Conservation (phyloP, 1,140 invertebrate species). For the Bathynomus jamesi region DNA sequence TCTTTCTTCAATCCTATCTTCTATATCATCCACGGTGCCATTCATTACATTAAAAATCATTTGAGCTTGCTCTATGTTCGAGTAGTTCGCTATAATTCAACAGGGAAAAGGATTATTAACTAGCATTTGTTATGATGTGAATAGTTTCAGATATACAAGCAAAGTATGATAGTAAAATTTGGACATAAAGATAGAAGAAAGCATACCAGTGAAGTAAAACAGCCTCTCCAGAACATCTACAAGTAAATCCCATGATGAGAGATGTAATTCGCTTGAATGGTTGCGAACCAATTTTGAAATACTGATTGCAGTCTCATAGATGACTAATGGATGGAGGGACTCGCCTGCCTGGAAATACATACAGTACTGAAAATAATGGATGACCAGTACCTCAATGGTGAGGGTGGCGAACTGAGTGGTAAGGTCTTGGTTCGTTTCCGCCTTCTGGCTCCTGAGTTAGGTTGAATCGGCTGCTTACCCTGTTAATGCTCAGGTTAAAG, state of each 20-base stretch:
- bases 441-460: no score
- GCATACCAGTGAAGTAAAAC: neutral
- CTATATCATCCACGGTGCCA: neutral
- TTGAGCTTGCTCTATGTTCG: neutral
- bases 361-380: no score
- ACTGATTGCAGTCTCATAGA: neutral
- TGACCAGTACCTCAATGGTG: no score
- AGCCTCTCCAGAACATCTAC: neutral
- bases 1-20: neutral
- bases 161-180: no score
- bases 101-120: no score
- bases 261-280: neutral
- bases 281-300: neutral
- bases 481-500: no score
- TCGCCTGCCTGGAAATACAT: neutral
- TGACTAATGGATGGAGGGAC: neutral
- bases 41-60: neutral
- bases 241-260: neutral
- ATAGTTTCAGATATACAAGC: no score
- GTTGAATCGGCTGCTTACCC: no score
- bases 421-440: no score
- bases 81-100: neutral
- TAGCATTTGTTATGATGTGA: no score
- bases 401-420: no score
- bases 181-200: no score